Percentiles rank a stretch among this genome's conserved stretches.
Conservation (phyloP, 2,113 vertebrate species). For the Tachuris rubrigastra region DNA sequence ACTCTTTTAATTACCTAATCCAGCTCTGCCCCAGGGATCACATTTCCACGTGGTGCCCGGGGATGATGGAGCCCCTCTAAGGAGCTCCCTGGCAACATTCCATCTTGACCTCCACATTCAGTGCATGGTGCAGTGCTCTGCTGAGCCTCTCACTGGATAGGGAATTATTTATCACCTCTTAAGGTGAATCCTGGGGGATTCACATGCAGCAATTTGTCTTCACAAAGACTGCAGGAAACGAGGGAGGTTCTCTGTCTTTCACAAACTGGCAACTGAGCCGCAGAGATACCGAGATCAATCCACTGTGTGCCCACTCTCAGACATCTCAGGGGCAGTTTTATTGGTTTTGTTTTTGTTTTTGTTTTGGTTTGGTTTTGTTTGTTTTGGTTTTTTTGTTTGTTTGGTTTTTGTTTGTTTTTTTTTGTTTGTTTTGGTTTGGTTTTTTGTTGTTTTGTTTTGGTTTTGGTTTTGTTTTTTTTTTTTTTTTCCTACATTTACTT, state of each 20-base stretch:
- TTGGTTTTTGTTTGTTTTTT: too few relatives aligned
- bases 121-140: background rate
- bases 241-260: background rate
- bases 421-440: background rate
- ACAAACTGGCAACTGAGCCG: background rate
- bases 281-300: background rate
- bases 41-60: background rate
- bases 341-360: background rate
- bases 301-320: background rate
- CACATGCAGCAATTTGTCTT: background rate
- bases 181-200: background rate
- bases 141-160: background rate
- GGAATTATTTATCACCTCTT: background rate
- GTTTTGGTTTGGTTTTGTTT: background rate
- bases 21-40: accelerated
- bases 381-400: background rate
- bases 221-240: accelerated
- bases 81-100: background rate
- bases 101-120: accelerated
- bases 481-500: too few relatives aligned
- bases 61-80: background rate
- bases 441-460: background rate
- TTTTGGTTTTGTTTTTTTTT: background rate
- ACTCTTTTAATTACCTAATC: background rate
- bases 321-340: background rate